Percentiles rank a stretch among this genome's conserved stretches.
Evolutionary conservation across 2,888 invertebrate species (phyloP).

Genomic region (Polyommatus icarus): DNA sequence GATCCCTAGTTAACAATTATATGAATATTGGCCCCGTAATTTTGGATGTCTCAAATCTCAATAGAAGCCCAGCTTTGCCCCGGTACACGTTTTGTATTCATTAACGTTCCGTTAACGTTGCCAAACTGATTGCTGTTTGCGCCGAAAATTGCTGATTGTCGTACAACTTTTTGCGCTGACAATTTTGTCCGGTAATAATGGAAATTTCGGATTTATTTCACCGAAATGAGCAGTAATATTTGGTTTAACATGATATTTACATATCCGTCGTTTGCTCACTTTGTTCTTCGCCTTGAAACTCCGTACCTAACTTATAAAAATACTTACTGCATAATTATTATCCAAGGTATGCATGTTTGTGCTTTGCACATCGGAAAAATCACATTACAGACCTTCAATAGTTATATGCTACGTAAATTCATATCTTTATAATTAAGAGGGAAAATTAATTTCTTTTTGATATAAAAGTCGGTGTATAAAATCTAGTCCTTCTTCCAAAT

Average conservation of each 20-base stretch:
- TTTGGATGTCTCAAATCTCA: background rate
- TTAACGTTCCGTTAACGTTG: background rate
- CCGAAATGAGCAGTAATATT: constrained; percentile 1
- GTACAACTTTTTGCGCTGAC: background rate
- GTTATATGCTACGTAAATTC: no score
- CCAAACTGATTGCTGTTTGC: constrained; percentile 12
- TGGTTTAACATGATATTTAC: background rate
- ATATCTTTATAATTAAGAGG: no score
- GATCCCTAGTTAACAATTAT: no score
- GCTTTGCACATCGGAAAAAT: no score
- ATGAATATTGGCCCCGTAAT: background rate
- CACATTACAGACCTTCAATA: no score
- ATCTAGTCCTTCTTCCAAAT: no score
- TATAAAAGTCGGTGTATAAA: no score
- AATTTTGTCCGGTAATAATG: background rate
- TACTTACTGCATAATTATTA: no score
- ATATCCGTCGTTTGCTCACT: background rate
- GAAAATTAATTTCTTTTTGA: no score
- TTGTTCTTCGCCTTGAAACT: no score
- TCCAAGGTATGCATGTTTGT: no score
- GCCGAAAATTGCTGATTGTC: background rate
- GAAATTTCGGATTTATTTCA: background rate
- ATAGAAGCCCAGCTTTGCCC: background rate
- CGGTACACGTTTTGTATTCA: background rate
- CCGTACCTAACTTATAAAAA: no score